These are phyloP conservation scores for Cyclura pinguis DNA, from an alignment of 2,797 vertebrate species.

Conservation along the genomic window DNA sequence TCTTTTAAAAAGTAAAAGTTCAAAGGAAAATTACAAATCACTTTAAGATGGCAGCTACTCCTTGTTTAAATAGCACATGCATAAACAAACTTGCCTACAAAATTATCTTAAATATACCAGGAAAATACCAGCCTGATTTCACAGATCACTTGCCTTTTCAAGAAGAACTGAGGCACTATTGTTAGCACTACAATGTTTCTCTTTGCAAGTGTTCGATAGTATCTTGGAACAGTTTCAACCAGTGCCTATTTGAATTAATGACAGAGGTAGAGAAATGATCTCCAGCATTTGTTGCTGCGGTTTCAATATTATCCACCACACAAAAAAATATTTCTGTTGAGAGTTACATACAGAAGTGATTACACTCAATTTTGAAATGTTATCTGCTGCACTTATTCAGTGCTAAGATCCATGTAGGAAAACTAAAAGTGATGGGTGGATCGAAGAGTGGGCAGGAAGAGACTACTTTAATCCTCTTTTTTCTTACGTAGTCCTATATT, in stretches of 20 bases:
- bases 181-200: constrained; percentile 24
- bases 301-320: not conserved
- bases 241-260: not conserved
- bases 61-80: not conserved
- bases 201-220: not conserved
- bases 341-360: not conserved
- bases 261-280: not conserved
- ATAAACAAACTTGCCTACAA: not conserved
- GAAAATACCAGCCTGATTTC: not conserved
- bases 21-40: not conserved
- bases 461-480: too few species aligned
- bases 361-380: not conserved
- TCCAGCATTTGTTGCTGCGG: not conserved
- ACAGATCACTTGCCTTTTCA: constrained; percentile 10
- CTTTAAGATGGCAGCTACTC: not conserved
- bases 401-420: not conserved
- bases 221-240: constrained; percentile 1
- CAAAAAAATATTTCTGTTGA: not conserved
- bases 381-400: not conserved
- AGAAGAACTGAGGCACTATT: constrained; percentile 25
- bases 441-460: not conserved
- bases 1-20: not conserved
- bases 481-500: not conserved
- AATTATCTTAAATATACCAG: not conserved
- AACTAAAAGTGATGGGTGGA: not conserved